phyloP scores from a whole-genome alignment of 2,797 vertebrate species.

The Sternarchorhynchus goeldii region DNA sequence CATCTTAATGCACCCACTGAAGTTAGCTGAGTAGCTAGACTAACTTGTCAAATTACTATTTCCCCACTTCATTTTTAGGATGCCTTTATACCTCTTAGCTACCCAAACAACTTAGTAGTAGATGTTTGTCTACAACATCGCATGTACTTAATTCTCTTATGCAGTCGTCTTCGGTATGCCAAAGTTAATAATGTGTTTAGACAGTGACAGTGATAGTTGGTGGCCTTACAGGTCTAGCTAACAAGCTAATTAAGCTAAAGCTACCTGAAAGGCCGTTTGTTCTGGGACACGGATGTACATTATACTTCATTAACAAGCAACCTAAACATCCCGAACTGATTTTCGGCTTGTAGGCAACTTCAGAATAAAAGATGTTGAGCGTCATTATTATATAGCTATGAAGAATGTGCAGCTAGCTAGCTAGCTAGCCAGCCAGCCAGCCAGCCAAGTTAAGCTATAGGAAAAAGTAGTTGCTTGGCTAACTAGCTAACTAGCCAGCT shows the following conservation, averaged over 20 bases:
- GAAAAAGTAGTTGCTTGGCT: too few species aligned
- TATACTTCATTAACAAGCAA: too few species aligned
- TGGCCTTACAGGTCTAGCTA: background rate
- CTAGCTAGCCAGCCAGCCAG: too few species aligned
- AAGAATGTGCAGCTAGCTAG: too few species aligned
- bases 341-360: too few species aligned
- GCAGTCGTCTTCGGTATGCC: too few species aligned
- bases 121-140: background rate
- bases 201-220: background rate
- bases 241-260: background rate
- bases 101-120: background rate
- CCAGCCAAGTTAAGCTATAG: too few species aligned
- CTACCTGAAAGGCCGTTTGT: constrained; percentile 1
- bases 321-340: background rate
- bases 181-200: background rate
- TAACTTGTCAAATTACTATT: background rate
- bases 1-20: background rate
- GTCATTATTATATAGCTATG: too few species aligned
- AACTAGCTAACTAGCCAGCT: too few species aligned
- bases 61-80: background rate
- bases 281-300: background rate
- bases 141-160: too few species aligned
- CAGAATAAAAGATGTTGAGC: too few species aligned
- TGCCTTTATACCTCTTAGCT: background rate
- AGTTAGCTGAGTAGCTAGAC: constrained; percentile 1